phyloP scores from a whole-genome alignment of 2,113 vertebrate genomes.

The Perca schrenkii region DNA sequence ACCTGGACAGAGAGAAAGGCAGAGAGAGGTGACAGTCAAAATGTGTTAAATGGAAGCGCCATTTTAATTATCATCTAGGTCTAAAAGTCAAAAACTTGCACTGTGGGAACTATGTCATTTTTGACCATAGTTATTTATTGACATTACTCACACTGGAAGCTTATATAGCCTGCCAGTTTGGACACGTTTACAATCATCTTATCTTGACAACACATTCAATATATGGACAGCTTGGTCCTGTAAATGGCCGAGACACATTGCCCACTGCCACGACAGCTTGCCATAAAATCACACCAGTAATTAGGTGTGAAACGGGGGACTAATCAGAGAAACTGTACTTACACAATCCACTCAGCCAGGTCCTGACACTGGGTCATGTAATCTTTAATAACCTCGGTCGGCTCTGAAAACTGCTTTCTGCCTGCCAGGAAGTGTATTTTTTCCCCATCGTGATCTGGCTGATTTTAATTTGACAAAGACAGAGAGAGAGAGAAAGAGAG shows the following conservation, averaged over 20 bases:
- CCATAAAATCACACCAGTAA: constrained; percentile 60
- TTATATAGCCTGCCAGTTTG: constrained; percentile 11
- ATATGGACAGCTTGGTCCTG: constrained; percentile 4
- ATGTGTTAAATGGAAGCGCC: not conserved
- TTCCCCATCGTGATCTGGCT: constrained; percentile 29
- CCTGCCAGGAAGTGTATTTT: constrained; percentile 22
- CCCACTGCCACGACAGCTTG: constrained; percentile 40
- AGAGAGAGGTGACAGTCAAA: constrained; percentile 21
- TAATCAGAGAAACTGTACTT: constrained; percentile 58
- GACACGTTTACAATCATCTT: constrained; percentile 30
- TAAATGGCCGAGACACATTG: constrained; percentile 12
- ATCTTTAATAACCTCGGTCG: constrained; percentile 52
- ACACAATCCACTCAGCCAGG: constrained; percentile 46
- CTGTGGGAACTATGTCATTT: not conserved
- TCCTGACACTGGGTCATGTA: constrained; percentile 57
- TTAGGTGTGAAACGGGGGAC: constrained; percentile 54
- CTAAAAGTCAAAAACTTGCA: constrained; percentile 7
- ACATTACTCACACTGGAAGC: not conserved
- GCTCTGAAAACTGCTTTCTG: constrained; percentile 53
- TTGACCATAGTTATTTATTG: not conserved
- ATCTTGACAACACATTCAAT: constrained; percentile 37
- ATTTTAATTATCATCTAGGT: constrained; percentile 19
- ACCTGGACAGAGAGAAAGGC: constrained; percentile 26
- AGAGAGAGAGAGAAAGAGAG: constrained; percentile 10
- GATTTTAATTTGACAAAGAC: constrained; percentile 39